Base-by-base conservation (phyloP, 2,888 invertebrate species). In the Orthosia gothica region DNA sequence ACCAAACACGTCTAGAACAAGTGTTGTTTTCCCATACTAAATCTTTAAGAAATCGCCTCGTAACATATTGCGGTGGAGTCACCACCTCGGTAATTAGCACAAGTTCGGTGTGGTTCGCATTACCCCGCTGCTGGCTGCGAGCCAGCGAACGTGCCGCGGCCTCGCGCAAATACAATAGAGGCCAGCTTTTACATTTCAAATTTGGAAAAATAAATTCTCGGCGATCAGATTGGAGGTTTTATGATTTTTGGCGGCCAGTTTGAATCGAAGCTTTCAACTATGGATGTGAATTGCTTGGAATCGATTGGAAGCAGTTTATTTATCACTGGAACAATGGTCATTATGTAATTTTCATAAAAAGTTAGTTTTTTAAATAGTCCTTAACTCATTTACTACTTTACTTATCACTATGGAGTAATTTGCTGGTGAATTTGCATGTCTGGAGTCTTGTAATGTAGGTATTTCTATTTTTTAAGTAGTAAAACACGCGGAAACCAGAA, bases 11-110 rank as follows among this genome's bases (percentile, higher is more conserved):
- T 72, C 47, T 20, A 1, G 20, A 68, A 64, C 15, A 49, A 79
- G 70, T 47, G 67, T 67, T 68, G 49, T 61, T 72, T 79, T 72
- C 9, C 55, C 55, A 47, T 57, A 32, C 52, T 75, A 66, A 75
- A 79, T 73, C 55, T 55, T 45, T 67, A 78, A 75, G 75, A 81
- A 65, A 76, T 64, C 50, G 65, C 58, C 61, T 62, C 20, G 84
- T 72, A 82, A 83, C 74, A 82, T 79, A 80, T 82, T 76, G 84
- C 81, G 80, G 85, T 69, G 83, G 77, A 84, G 87, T 65, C 59
- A 32, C 76, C 82, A 82, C 71, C 64, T 84, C 74, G 69, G 87
- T 88, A 91, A 91, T 91, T 91, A 91, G 88, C 81, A 74, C 78
- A 83, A 90, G 88, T 88, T 89, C 73, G 82, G 84, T 74, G 68